phyloP scores from a whole-genome alignment of 2,888 invertebrate genomes.

The Glyphotaelius pellucidus region DNA sequence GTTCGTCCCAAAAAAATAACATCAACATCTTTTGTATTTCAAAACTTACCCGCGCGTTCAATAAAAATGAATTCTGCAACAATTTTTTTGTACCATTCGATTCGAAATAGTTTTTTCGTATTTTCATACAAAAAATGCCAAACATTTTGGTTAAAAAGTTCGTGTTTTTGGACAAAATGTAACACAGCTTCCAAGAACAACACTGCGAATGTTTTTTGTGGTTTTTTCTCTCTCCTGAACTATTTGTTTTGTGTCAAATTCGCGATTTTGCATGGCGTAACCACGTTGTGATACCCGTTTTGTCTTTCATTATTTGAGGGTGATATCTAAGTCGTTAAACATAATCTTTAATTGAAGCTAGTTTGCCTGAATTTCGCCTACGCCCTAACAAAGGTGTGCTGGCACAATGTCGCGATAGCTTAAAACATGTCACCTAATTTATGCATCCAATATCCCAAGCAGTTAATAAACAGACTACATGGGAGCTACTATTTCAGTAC shows the following conservation, averaged over 20 bases:
- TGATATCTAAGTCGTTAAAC: not conserved
- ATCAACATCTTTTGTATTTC: not conserved
- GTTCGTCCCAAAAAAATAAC: not conserved
- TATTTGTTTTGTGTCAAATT: too few relatives aligned
- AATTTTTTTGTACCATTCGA: too few relatives aligned
- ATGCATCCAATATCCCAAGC: slow-evolving; percentile 40
- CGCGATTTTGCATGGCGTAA: too few relatives aligned
- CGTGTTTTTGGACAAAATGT: too few relatives aligned
- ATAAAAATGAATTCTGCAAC: too few relatives aligned
- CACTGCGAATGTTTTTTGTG: too few relatives aligned
- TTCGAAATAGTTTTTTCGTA: too few relatives aligned
- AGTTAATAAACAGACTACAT: slow-evolving; percentile 46
- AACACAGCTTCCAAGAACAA: too few relatives aligned
- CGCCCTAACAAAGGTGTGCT: not conserved
- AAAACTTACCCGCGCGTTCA: not conserved
- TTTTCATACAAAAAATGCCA: too few relatives aligned
- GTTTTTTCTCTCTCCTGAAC: too few relatives aligned
- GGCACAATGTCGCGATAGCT: not conserved
- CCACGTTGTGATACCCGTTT: not conserved
- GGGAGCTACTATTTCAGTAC: not conserved
- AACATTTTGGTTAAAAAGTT: too few relatives aligned
- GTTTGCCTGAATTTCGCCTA: not conserved
- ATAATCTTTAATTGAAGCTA: not conserved
- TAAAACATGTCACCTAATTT: slow-evolving; percentile 55
- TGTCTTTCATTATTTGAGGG: not conserved